phyloP scores from a whole-genome alignment of 1,140 invertebrate genomes.

The Zelostemma sp. region DNA sequence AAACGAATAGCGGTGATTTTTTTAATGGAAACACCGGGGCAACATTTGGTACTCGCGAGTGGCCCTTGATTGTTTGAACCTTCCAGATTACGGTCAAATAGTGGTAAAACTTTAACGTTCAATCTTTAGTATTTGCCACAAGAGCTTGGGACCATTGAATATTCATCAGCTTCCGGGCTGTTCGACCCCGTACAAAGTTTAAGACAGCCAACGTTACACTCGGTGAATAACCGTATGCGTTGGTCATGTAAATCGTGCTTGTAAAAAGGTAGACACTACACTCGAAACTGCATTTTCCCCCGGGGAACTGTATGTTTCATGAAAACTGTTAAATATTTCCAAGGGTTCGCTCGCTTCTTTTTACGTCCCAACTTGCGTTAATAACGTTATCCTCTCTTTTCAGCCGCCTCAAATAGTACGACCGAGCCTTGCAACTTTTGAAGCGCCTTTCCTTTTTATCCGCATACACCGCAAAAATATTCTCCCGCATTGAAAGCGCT shows the following conservation, averaged over 20 bases:
- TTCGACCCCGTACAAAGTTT: constrained; percentile 29
- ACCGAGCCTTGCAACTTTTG: not conserved
- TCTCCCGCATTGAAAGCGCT: constrained; percentile 7
- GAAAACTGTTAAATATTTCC: not conserved
- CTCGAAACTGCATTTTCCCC: constrained; percentile 15
- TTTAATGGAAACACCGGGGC: not conserved
- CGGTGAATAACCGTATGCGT: constrained; percentile 26
- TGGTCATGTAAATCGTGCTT: constrained; percentile 36
- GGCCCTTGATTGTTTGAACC: constrained; percentile 38
- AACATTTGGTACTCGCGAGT: not conserved
- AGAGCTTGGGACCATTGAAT: constrained; percentile 42
- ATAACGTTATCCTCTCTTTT: not conserved
- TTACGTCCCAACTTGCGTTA: not conserved
- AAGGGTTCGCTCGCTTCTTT: not conserved
- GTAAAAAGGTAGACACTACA: constrained; percentile 27
- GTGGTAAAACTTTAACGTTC: constrained; percentile 48
- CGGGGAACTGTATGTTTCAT: not conserved
- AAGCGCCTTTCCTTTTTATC: not conserved
- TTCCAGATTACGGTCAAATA: constrained; percentile 47
- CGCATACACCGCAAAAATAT: not conserved
- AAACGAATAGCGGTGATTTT: not conserved
- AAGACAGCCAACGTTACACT: constrained; percentile 42
- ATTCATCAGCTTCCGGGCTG: constrained; percentile 40
- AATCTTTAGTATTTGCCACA: constrained; percentile 50
- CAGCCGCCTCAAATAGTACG: no score